Evolutionary conservation across 2,113 vertebrate genomes (phyloP).

Genomic region (Psophia crepitans): DNA sequence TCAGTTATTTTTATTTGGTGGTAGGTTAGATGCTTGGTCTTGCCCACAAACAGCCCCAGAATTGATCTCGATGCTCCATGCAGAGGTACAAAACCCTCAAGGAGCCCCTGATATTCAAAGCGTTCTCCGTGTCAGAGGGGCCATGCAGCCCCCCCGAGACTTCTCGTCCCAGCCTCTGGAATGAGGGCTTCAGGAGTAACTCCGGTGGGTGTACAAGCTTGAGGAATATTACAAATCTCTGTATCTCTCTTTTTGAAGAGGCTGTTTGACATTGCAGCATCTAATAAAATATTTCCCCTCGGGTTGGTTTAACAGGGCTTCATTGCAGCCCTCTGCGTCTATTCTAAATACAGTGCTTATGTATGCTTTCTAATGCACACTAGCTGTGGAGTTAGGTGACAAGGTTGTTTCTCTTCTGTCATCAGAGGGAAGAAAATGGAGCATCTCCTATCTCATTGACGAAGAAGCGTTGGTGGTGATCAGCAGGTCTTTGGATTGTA

Average conservation of each 20-base stretch:
- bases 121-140: neutral
- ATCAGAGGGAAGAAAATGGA: neutral
- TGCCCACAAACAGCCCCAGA: neutral
- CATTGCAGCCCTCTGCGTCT: neutral
- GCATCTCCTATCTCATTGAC: neutral
- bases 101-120: neutral
- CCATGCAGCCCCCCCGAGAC: rapidly evolving
- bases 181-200: neutral
- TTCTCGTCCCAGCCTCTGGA: neutral
- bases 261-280: neutral
- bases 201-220: rapidly evolving
- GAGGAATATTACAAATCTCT: neutral
- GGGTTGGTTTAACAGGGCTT: neutral
- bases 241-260: neutral
- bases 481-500: neutral
- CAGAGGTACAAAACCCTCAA: neutral
- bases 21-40: neutral
- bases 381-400: neutral
- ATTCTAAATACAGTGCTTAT: rapidly evolving
- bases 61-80: neutral
- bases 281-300: rapidly evolving
- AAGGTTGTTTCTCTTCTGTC: neutral
- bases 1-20: neutral
- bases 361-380: neutral
- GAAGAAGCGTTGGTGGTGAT: neutral